A percentile compares a stretch with the other conserved stretches of the same genome.
These are phyloP conservation scores for Tetramorium parvispinum DNA, from an alignment of 1,140 invertebrate species.

Conservation along the genomic window DNA sequence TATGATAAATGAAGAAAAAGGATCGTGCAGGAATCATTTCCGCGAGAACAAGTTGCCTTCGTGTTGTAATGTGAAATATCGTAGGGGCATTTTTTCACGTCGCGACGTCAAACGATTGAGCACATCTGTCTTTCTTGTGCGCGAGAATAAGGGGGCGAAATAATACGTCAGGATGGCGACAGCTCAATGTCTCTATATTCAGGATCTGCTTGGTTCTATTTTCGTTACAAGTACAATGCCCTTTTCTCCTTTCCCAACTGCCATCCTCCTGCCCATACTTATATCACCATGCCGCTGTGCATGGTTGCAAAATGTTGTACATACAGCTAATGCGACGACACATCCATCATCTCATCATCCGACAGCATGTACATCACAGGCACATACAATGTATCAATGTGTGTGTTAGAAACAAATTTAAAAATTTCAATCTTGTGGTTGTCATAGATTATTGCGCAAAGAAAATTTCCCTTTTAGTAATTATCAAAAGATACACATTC, in stretches of 20 bases:
- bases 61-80: slow-evolving; percentile 49
- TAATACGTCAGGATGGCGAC: slow-evolving; percentile 79
- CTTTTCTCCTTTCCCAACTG: neutral
- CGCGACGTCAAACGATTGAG: slow-evolving; percentile 38
- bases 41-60: neutral
- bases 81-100: slow-evolving; percentile 13
- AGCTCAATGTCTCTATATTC: slow-evolving; percentile 69
- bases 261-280: neutral
- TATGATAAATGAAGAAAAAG: neutral
- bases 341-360: slow-evolving; percentile 42
- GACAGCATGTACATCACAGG: neutral
- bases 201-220: neutral
- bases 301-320: neutral
- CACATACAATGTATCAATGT: neutral
- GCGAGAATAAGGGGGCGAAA: slow-evolving; percentile 74
- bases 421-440: neutral
- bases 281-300: neutral
- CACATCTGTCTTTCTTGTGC: slow-evolving; percentile 26
- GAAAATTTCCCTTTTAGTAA: neutral
- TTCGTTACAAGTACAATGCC: neutral
- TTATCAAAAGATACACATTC: neutral
- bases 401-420: neutral
- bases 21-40: neutral
- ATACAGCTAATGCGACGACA: slow-evolving; percentile 22
- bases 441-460: neutral